phyloP scores from a whole-genome alignment of 2,113 vertebrate species.

The Epinephelus lanceolatus region DNA sequence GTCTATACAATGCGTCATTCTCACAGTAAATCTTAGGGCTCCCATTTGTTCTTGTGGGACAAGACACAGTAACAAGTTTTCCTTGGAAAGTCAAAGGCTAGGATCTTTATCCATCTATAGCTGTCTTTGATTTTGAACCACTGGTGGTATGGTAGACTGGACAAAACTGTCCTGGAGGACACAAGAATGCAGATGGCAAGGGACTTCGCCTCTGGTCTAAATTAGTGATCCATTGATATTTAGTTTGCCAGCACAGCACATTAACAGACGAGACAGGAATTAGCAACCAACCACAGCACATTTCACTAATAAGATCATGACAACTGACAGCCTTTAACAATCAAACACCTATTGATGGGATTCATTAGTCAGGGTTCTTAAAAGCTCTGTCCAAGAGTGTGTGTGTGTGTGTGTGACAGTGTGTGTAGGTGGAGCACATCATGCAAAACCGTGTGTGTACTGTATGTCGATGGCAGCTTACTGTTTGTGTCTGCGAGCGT shows the following conservation, averaged over 20 bases:
- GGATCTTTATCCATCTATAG: neutral
- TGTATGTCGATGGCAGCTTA: neutral
- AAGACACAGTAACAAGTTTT: neutral
- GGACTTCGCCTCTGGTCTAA: slow-evolving; percentile 8
- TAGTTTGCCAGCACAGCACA: slow-evolving; percentile 67
- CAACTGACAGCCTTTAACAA: slow-evolving; percentile 72
- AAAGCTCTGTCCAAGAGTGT: slow-evolving; percentile 46
- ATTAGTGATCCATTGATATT: slow-evolving; percentile 62
- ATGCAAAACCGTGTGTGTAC: neutral
- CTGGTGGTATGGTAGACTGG: slow-evolving; percentile 11
- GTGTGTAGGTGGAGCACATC: slow-evolving; percentile 20
- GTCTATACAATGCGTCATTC: neutral
- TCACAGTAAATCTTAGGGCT: slow-evolving; percentile 1
- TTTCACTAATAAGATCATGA: slow-evolving; percentile 76
- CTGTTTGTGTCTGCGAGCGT: slow-evolving; percentile 24
- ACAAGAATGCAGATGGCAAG: slow-evolving; percentile 15
- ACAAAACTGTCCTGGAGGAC: slow-evolving; percentile 33
- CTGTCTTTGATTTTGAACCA: slow-evolving; percentile 22
- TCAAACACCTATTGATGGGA: slow-evolving; percentile 73
- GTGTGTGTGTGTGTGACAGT: slow-evolving; percentile 7
- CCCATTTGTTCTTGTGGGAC: neutral
- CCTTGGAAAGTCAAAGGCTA: neutral
- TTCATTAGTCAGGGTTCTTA: slow-evolving; percentile 71
- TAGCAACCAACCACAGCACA: slow-evolving; percentile 66
- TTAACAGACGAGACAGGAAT: slow-evolving; percentile 61